Percentiles rank a stretch among this genome's conserved stretches.
Evolutionary conservation across 2,797 vertebrate species (phyloP).

Genomic region (Denticeps clupeoides): DNA sequence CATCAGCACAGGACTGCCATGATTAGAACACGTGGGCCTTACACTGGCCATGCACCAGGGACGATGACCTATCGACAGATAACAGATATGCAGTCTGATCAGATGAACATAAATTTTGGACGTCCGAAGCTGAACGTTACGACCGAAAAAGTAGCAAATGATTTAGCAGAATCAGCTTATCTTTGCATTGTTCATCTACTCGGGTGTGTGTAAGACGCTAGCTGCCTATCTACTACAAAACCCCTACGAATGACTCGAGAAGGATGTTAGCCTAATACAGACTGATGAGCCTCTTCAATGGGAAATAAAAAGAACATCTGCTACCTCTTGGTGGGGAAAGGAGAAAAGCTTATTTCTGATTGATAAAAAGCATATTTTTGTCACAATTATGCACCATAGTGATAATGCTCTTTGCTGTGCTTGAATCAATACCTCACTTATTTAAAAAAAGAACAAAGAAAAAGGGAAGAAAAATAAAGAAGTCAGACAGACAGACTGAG

Average conservation of each 20-base stretch:
- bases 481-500: constrained; percentile 60
- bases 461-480: constrained; percentile 11
- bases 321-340: constrained; percentile 47
- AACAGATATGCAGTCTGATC: too few relatives aligned
- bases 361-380: constrained; percentile 46
- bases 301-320: constrained; percentile 34
- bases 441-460: constrained; percentile 60
- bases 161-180: too few relatives aligned
- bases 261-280: too few relatives aligned
- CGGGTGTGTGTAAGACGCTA: constrained; percentile 53
- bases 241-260: too few relatives aligned
- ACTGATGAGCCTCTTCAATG: constrained; percentile 46
- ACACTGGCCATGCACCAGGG: too few relatives aligned
- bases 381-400: constrained; percentile 33
- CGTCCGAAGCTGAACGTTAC: too few relatives aligned
- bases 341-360: constrained; percentile 78
- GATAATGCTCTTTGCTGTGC: constrained; percentile 64
- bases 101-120: too few relatives aligned
- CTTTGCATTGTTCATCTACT: too few relatives aligned
- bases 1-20: too few relatives aligned
- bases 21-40: too few relatives aligned
- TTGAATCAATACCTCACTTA: constrained; percentile 52
- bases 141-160: too few relatives aligned
- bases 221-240: constrained; percentile 64
- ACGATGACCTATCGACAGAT: too few relatives aligned